A percentile compares a stretch with the other conserved stretches of the same genome.
Evolutionary conservation across 2,888 invertebrate genomes (phyloP).

Genomic region (Spodoptera exigua): DNA sequence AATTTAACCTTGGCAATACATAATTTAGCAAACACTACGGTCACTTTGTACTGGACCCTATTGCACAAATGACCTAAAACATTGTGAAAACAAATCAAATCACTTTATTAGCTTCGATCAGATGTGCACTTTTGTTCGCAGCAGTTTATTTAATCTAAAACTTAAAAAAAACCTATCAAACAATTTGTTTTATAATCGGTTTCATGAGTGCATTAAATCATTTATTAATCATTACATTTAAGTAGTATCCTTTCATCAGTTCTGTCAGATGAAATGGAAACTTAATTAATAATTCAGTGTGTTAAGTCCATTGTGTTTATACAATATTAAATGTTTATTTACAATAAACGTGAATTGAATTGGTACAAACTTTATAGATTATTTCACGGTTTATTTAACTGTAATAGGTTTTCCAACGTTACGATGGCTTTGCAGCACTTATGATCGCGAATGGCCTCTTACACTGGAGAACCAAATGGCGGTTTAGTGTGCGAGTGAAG

Average conservation of each 20-base stretch:
- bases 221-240: constrained; percentile 1
- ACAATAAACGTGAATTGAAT: constrained; percentile 21
- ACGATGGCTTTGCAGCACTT: constrained; percentile 29
- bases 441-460: constrained; percentile 23
- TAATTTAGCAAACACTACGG: too few relatives aligned
- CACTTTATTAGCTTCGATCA: too few relatives aligned
- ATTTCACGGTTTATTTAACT: constrained; percentile 38
- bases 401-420: constrained; percentile 25
- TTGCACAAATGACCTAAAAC: too few relatives aligned
- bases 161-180: too few relatives aligned
- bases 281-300: constrained; percentile 13
- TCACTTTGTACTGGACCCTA: too few relatives aligned
- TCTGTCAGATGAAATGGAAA: constrained; percentile 5
- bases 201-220: too few relatives aligned
- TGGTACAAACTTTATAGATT: constrained; percentile 25
- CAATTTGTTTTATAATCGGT: too few relatives aligned
- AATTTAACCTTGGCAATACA: too few relatives aligned
- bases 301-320: constrained; percentile 4
- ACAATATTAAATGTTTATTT: constrained; percentile 7
- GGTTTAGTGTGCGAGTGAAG: background rate
- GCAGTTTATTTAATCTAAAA: too few relatives aligned
- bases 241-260: background rate
- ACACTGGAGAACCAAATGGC: constrained; percentile 31
- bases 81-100: too few relatives aligned
- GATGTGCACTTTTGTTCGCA: too few relatives aligned